Base-by-base conservation (phyloP, 2,888 invertebrate species). In the Patella pellucida region DNA sequence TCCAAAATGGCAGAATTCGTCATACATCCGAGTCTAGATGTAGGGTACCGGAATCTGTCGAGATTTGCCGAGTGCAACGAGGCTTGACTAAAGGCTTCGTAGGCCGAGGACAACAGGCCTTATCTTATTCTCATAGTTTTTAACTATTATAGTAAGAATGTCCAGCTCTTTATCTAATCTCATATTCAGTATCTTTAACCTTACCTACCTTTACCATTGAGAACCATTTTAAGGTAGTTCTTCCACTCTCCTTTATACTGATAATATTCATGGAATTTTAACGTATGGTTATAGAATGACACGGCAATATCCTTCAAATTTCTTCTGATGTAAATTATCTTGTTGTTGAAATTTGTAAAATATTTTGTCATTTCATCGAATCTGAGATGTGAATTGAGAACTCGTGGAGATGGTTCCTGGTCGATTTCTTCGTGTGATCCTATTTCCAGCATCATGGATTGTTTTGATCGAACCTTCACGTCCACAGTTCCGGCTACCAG, bases 301-400 rank as follows among this genome's bases (percentile, higher is more conserved):
- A 79, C 79, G 1, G 76, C 79, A 50, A 78, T 76, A 75, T 78
- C 79, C 69, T 81, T 81, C 23, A 78, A 78, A 69, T 81, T 81
- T 15, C 81, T 69, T 15, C 71, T 71, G 11, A 81, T 67, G 56
- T 78, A 78, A 41, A 79, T 56, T 7, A 79, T 70, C 51, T 81
- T 81, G 15, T 73, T 16, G 31, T 75, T 71, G 14, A 75, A 75
- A 3, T 73, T 71, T n/a, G 72, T 67, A 14, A 77, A 50, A n/a
- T 70, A 69, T 68, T 67, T 19, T 16, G 76, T 73, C 14, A 78
- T 62, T 41, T 69, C 68, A 11, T 31, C 23, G 16, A 74, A 72
- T 51, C 50, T 68, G 3, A 76, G 50, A 62, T 81, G 81, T 27
- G 78, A 78, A 69, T 77, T 81, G 19, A 81, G 51, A 11, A 78